Conservation (phyloP, 2,888 invertebrate species). For the Orchesella flavescens region DNA sequence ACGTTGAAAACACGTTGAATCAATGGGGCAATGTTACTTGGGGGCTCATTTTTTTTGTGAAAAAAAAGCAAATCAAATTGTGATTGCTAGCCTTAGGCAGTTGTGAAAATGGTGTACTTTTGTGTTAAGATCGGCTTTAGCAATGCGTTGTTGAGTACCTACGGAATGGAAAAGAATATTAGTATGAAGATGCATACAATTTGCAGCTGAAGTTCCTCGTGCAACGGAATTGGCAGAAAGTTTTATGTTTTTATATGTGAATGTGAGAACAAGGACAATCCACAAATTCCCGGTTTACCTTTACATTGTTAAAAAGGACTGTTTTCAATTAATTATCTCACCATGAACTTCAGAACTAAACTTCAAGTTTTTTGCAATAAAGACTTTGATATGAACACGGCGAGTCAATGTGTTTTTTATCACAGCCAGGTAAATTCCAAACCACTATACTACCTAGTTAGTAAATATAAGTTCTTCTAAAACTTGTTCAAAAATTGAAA, state of each 20-base stretch:
- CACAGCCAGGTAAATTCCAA: constrained; percentile 39
- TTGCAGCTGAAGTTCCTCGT: constrained; percentile 3
- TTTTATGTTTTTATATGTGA: neutral
- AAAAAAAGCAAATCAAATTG: neutral
- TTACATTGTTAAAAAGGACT: neutral
- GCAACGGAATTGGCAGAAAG: neutral
- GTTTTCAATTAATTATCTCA: neutral
- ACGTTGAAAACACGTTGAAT: no score
- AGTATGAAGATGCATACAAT: constrained; percentile 11
- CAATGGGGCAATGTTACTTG: no score
- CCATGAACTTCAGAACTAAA: constrained; percentile 17
- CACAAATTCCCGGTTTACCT: neutral
- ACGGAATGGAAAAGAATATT: constrained; percentile 1
- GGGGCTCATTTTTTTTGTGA: no score
- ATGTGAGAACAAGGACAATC: neutral
- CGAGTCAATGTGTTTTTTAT: constrained; percentile 28
- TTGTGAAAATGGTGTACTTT: neutral
- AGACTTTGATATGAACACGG: constrained; percentile 39
- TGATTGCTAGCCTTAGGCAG: constrained; percentile 27
- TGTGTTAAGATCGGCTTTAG: no score
- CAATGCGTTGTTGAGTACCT: neutral
- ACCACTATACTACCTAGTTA: neutral
- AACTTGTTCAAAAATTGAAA: neutral
- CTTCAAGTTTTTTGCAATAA: constrained; percentile 3
- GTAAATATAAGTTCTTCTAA: neutral